Evolutionary conservation across 2,888 invertebrate genomes (phyloP).

Genomic region (Ferdinandea cuprea): DNA sequence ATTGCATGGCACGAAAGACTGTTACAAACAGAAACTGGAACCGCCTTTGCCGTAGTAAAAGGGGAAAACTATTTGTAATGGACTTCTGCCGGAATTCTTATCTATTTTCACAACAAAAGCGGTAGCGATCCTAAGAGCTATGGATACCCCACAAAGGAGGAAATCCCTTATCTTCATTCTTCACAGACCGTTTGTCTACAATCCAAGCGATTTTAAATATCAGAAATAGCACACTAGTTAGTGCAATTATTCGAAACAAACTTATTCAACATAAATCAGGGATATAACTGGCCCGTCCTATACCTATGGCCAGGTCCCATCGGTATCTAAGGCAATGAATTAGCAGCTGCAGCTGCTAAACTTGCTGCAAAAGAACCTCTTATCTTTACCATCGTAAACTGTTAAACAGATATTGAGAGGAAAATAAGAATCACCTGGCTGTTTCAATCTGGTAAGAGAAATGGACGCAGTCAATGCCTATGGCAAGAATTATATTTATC

Average conservation of each 20-base stretch:
- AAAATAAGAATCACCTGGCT: not conserved
- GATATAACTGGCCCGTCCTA: too few species aligned
- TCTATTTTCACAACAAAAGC: slow-evolving; percentile 41
- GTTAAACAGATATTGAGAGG: not conserved
- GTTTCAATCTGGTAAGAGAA: not conserved
- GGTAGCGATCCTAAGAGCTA: slow-evolving; percentile 7
- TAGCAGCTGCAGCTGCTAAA: slow-evolving; percentile 1
- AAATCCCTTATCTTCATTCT: slow-evolving; percentile 39
- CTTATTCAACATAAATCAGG: too few species aligned
- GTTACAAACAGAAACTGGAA: slow-evolving; percentile 22
- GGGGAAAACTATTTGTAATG: slow-evolving; percentile 1
- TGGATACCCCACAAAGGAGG: too few species aligned
- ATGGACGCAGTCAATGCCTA: not conserved
- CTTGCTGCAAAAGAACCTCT: too few species aligned
- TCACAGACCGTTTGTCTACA: slow-evolving; percentile 40
- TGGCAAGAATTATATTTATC: not conserved
- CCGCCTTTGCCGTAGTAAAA: slow-evolving; percentile 41
- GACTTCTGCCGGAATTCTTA: slow-evolving; percentile 16
- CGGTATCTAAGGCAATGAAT: too few species aligned
- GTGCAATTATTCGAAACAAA: too few species aligned
- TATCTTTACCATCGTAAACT: too few species aligned
- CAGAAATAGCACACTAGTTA: too few species aligned
- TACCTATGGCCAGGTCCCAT: slow-evolving; percentile 23
- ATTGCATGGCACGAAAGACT: not conserved
- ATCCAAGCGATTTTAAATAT: too few species aligned